A percentile compares a stretch with the other conserved stretches of the same genome.
These are phyloP conservation scores for Sitophilus oryzae DNA, from an alignment of 1,140 invertebrate genomes.

Conservation along the genomic window DNA sequence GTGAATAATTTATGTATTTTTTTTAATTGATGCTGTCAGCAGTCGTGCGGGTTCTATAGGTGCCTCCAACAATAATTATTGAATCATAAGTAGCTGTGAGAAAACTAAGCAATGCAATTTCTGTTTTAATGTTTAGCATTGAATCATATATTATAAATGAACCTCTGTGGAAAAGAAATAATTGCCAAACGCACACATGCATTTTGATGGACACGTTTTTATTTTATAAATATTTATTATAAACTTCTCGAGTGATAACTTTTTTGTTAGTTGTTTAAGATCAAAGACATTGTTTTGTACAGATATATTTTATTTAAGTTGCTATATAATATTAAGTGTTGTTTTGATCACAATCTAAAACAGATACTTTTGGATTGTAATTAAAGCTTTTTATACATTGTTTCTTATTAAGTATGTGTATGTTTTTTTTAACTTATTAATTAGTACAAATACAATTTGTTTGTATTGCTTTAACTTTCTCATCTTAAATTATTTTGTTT, in stretches of 20 bases:
- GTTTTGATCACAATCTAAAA: constrained; percentile 23
- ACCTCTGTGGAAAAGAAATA: not conserved
- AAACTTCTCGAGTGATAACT: constrained; percentile 31
- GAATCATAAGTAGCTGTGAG: not conserved
- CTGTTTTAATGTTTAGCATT: not conserved
- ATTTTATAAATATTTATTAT: constrained; percentile 26
- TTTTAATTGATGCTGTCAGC: no score
- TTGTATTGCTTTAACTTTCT: constrained; percentile 26
- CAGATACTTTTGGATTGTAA: constrained; percentile 23
- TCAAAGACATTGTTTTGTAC: constrained; percentile 37
- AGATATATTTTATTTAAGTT: constrained; percentile 27
- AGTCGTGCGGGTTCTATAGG: not conserved
- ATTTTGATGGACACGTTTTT: constrained; percentile 14
- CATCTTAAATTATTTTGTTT: constrained; percentile 22
- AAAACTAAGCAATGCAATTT: constrained; percentile 6
- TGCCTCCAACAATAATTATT: not conserved
- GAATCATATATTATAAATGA: not conserved
- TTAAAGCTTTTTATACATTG: constrained; percentile 14
- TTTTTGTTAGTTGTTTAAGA: constrained; percentile 33
- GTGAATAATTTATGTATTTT: no score
- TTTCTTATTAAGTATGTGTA: constrained; percentile 4
- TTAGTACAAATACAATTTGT: constrained; percentile 30
- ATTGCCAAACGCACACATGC: not conserved
- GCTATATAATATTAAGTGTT: constrained; percentile 12
- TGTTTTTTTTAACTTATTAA: constrained; percentile 24